Evolutionary conservation across 2,888 invertebrate species (phyloP), one percentile per base, ranked within the genome.

Genomic region (Andrena chrysosceles): DNA sequence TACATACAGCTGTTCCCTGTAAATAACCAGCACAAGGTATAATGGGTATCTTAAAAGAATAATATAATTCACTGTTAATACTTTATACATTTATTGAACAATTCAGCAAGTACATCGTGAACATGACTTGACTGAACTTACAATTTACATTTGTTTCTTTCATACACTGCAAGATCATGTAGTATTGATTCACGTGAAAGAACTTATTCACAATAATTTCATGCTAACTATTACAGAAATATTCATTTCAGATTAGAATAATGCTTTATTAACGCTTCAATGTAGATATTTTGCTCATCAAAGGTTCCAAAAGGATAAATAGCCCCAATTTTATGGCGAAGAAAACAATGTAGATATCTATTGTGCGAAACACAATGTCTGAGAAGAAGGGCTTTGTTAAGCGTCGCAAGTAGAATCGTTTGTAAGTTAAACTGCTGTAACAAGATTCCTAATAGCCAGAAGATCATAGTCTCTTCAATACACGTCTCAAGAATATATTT

Each of bases 21-120:
- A 77, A 74, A 70, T 73, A 73, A 77, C 63, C 10, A 63, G 1
- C 35, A 3, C 48, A 63, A 85, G 79, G 71, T 85, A 69, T 68
- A 63, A 29, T 76, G 64, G 87, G 83, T 78, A 73, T 73, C 77
- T 71, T 48, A 76, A 74, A 73, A 75, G 62, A 86, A 89, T 79
- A 80, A 83, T 72, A 64, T 83, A 87, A 79, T 79, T 81, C 82
- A 71, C 13, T 42, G 66, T 79, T 76, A 84, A 13, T 67, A 80
- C 48, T 78, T 76, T 67, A 81, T 31, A 84, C 20, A 52, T 89
- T 89, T 89, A 89, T 89, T 88, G 67, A 85, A 79, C 66, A 79
- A 56, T 75, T 82, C 63, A 75, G 60, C 54, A 69, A 82, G 42
- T 88, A 88, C 88, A 88, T 85, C 66, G 26, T 23, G 31, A 56